Conservation (phyloP, 2,113 vertebrate species). For the Hyaena hyaena region DNA sequence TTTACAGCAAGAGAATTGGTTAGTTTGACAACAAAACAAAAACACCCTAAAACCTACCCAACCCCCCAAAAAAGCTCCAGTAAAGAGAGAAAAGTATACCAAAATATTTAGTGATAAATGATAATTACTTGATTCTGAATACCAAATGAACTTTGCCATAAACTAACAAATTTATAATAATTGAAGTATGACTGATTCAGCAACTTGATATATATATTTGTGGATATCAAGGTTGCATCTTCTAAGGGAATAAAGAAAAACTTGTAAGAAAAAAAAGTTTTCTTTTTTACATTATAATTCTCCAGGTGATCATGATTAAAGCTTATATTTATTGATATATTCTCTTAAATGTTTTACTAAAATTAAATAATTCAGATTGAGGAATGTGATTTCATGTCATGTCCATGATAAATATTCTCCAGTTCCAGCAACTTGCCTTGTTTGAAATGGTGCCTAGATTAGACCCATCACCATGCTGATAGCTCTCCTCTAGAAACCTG, state of each 20-base stretch:
- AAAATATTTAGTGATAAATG: conserved; percentile 29
- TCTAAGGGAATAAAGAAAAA: background rate
- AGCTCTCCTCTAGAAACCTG: background rate
- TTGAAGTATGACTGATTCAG: background rate
- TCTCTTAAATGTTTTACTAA: background rate
- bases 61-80: background rate
- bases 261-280: background rate
- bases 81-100: background rate
- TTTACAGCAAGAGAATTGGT: background rate
- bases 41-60: background rate
- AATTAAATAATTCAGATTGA: background rate
- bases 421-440: background rate
- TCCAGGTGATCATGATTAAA: background rate
- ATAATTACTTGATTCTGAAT: background rate
- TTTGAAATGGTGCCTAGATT: background rate
- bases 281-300: background rate
- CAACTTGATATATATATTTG: background rate
- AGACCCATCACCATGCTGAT: background rate
- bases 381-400: background rate
- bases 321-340: background rate
- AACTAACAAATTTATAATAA: background rate
- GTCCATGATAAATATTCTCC: background rate
- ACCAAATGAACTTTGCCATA: background rate
- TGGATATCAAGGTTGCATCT: background rate
- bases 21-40: background rate